These are phyloP conservation scores for Acromyrmex heyeri DNA, from an alignment of 1,140 invertebrate species.

Conservation along the genomic window DNA sequence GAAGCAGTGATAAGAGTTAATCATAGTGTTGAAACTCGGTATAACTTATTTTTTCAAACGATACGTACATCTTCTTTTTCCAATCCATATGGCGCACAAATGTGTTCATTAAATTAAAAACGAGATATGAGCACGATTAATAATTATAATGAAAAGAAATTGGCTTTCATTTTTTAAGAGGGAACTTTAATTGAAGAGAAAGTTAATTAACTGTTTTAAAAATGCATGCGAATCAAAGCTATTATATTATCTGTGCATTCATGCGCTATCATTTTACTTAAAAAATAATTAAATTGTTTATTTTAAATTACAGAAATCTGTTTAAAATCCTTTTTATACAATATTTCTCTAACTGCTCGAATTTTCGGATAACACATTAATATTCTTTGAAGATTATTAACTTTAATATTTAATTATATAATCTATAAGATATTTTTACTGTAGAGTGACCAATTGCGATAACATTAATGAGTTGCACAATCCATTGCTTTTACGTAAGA, in stretches of 20 bases:
- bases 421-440: background rate
- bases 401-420: conserved; percentile 14
- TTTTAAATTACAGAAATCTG: background rate
- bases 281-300: no score
- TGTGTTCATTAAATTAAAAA: background rate
- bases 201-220: background rate
- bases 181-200: background rate
- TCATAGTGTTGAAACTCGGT: conserved; percentile 25
- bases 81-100: background rate
- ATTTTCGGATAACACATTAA: background rate
- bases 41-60: background rate
- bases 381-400: background rate
- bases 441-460: background rate
- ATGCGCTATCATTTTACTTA: background rate
- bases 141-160: background rate
- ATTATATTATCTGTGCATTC: background rate
- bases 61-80: background rate
- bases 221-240: background rate
- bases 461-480: conserved; percentile 37
- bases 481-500: conserved; percentile 35
- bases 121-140: background rate
- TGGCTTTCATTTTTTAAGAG: background rate
- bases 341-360: background rate
- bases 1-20: conserved; percentile 35
- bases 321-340: background rate